phyloP scores from a whole-genome alignment of 2,113 vertebrate species.

The Paramisgurnus dabryanus region DNA sequence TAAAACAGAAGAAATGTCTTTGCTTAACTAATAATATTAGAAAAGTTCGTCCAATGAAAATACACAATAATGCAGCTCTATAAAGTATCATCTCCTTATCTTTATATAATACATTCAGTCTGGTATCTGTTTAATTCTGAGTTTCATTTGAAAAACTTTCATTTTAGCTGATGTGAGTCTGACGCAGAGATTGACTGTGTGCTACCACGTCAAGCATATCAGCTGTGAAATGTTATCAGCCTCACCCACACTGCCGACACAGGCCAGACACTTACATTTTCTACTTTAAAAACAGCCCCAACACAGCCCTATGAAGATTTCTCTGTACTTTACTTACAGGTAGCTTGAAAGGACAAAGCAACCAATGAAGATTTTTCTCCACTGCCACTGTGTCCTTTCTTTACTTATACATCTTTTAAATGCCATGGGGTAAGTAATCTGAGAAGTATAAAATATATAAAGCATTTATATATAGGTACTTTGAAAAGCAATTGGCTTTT shows the following conservation, averaged over 20 bases:
- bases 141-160: not conserved
- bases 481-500: not conserved
- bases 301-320: not conserved
- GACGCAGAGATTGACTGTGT: not conserved
- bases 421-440: not conserved
- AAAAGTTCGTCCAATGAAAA: not conserved
- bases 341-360: conserved; percentile 15
- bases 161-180: conserved; percentile 2
- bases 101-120: conserved; percentile 7
- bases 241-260: conserved; percentile 21
- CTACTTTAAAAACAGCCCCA: conserved; percentile 6
- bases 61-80: not conserved
- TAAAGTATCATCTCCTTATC: conserved; percentile 9
- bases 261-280: conserved; percentile 7
- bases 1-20: not conserved
- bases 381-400: not conserved
- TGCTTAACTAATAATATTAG: not conserved
- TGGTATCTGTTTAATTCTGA: not conserved
- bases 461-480: not conserved
- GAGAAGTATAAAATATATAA: too few relatives aligned
- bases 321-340: conserved; percentile 14
- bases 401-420: conserved; percentile 2
- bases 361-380: conserved; percentile 6
- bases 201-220: not conserved
- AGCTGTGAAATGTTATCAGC: conserved; percentile 41